These are phyloP conservation scores for Ceratina calcarata DNA, from an alignment of 1,140 invertebrate genomes.

Conservation along the genomic window DNA sequence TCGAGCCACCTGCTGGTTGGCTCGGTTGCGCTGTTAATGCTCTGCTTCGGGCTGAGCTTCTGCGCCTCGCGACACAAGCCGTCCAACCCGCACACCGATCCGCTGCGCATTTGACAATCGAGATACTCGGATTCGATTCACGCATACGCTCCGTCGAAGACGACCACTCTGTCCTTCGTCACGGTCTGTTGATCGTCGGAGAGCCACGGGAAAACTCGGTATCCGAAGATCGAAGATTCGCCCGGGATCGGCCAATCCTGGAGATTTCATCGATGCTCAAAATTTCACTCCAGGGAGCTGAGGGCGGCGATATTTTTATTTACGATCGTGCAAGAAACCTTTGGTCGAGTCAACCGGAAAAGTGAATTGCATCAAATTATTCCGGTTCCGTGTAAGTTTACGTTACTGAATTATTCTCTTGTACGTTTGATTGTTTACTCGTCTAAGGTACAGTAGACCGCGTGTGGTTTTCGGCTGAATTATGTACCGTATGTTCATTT, in stretches of 20 bases:
- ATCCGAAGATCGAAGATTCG: not conserved
- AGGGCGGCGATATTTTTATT: too few species aligned
- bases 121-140: constrained; percentile 76
- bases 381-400: too few species aligned
- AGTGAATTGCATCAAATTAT: too few species aligned
- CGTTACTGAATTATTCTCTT: too few species aligned
- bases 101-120: constrained; percentile 77
- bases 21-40: constrained; percentile 80
- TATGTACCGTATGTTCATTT: too few species aligned
- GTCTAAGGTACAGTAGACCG: too few species aligned
- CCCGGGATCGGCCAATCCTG: not conserved
- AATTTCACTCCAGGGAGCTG: too few species aligned
- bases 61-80: constrained; percentile 80
- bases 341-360: too few species aligned
- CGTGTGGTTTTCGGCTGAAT: too few species aligned
- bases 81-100: constrained; percentile 68
- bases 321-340: too few species aligned
- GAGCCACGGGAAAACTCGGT: not conserved
- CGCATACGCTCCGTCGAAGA: constrained; percentile 75
- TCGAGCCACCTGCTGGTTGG: constrained; percentile 83
- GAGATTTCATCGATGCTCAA: not conserved
- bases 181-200: constrained; percentile 74
- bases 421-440: too few species aligned
- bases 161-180: constrained; percentile 75
- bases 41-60: constrained; percentile 83